Evolutionary conservation across 2,113 vertebrate species (phyloP).

Genomic region (Notarius quadriscutis): DNA sequence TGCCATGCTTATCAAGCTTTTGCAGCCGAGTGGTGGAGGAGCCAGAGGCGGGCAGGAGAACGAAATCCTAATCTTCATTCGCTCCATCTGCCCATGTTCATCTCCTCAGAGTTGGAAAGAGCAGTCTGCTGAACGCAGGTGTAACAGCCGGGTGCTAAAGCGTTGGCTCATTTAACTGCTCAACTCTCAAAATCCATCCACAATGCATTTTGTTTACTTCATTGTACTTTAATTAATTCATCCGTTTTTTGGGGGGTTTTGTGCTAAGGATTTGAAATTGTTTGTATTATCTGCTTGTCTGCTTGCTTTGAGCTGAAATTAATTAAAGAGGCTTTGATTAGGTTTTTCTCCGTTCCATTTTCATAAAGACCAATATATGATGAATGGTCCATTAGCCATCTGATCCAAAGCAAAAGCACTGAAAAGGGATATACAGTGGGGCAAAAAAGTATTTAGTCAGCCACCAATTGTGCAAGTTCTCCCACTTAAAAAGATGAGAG

Average conservation of each 20-base stretch:
- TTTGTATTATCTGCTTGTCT: slow-evolving; percentile 60
- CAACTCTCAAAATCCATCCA: slow-evolving; percentile 45
- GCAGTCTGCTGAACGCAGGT: slow-evolving; percentile 50
- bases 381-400: neutral
- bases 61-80: slow-evolving; percentile 65
- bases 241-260: neutral
- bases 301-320: slow-evolving; percentile 59
- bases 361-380: slow-evolving; percentile 52
- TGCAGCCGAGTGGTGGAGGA: slow-evolving; percentile 66
- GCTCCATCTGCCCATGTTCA: slow-evolving; percentile 58
- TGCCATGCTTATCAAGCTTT: slow-evolving; percentile 66
- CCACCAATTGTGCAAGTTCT: too few species aligned
- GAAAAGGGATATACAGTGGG: neutral
- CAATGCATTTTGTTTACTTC: slow-evolving; percentile 54
- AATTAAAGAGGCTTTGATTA: slow-evolving; percentile 67
- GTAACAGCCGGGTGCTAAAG: slow-evolving; percentile 53
- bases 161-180: slow-evolving; percentile 50
- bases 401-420: neutral
- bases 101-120: slow-evolving; percentile 15
- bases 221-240: slow-evolving; percentile 62
- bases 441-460: too few species aligned
- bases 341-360: slow-evolving; percentile 53
- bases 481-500: too few species aligned
- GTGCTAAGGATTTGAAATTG: slow-evolving; percentile 8
- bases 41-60: slow-evolving; percentile 59